Conservation (phyloP, 1,140 invertebrate genomes). For the Oryzaephilus surinamensis region DNA sequence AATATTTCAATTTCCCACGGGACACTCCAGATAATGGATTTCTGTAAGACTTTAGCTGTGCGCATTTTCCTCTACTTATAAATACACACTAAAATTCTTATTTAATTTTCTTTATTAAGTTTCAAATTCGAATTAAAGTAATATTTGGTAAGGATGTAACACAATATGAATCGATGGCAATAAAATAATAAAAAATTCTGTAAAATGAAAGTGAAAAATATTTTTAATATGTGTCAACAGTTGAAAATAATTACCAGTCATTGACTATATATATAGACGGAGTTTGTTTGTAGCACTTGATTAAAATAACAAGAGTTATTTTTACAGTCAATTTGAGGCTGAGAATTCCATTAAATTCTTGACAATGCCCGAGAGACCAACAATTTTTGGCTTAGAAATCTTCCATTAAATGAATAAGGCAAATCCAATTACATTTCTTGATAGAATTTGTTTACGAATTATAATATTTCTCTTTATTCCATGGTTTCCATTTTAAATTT, state of each 20-base stretch:
- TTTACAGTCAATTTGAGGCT: constrained; percentile 15
- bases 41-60: constrained; percentile 17
- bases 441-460: constrained; percentile 14
- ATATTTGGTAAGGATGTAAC: no score
- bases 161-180: no score
- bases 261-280: no score
- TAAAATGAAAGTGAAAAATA: not conserved
- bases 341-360: constrained; percentile 17
- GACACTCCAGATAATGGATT: constrained; percentile 25
- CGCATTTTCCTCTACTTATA: no score
- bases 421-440: constrained; percentile 20
- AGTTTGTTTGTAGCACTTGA: constrained; percentile 13
- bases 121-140: no score
- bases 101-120: no score
- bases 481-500: constrained; percentile 3
- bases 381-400: constrained; percentile 19
- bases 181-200: no score
- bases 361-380: constrained; percentile 18
- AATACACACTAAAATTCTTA: no score
- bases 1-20: constrained; percentile 29
- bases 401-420: constrained; percentile 19
- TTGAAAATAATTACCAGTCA: no score
- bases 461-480: constrained; percentile 1
- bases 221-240: no score
- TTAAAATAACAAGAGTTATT: constrained; percentile 17